Evolutionary conservation across 2,888 invertebrate species (phyloP), one percentile per base, ranked within the genome.

Genomic region (Neocrepidodera transversa): DNA sequence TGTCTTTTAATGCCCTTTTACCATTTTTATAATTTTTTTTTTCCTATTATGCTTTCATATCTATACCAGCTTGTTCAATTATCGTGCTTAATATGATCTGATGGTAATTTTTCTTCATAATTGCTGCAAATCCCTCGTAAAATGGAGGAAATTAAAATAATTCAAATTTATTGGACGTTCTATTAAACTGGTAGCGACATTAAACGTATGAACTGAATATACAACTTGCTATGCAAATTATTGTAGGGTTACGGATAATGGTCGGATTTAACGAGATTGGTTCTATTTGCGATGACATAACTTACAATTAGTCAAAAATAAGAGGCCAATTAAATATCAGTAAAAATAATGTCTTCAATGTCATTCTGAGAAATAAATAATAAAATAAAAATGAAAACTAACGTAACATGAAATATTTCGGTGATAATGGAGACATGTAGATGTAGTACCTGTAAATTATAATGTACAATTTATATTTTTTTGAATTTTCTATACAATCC

Each of bases 151-250:
- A 42, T 20, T 18, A 42, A 42, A 42, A 20, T 73, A 74, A 70
- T 71, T 73, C 66, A 69, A 71, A 74, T 74, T 74, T 74, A 74
- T 75, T 67, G 68, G 68, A 59, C 67, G 67, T 66, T 73, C 69
- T 69, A 67, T 73, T 71, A 73, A 68, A 67, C 69, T 68, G 68
- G 73, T 72, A 73, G 73, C 74, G 66, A 73, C 71, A 66, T 69
- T 58, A 62, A 67, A 73, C 69, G 71, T 68, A 69, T 67, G 69
- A 72, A 72, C 65, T 66, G 65, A 62, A 72, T 72, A 74, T 74
- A 73, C 72, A 73, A 38, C 11, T 18, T 35, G 18, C 32, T 48
- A 48, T 48, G 48, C 17, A 48, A 48, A 58, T 32, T 45, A 49
- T 11, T 14, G 17, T 13, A 35, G 35, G 11, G 35, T 48, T 48